These are phyloP conservation scores for Ormyrus rosae DNA, from an alignment of 2,888 invertebrate genomes.

Conservation along the genomic window DNA sequence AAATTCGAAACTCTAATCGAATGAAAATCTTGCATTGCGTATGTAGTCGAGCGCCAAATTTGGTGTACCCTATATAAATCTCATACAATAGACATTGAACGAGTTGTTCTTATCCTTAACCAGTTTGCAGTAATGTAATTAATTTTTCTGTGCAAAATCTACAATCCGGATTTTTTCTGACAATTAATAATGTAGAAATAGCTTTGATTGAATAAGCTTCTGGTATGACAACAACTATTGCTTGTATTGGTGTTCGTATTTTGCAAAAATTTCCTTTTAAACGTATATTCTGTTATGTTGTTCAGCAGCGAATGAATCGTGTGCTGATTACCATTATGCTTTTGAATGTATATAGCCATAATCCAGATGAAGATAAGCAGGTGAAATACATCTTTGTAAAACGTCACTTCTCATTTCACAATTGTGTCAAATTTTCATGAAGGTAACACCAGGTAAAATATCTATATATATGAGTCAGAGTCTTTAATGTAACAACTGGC, in stretches of 20 bases:
- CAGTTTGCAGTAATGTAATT: constrained; percentile 18
- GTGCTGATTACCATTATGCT: constrained; percentile 22
- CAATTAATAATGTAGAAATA: constrained; percentile 46
- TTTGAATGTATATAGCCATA: constrained; percentile 42
- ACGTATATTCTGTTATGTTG: constrained; percentile 13
- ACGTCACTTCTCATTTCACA: constrained; percentile 21
- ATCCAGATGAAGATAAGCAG: constrained; percentile 23
- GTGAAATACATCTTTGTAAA: constrained; percentile 14
- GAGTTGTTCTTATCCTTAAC: constrained; percentile 8
- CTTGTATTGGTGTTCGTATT: constrained; percentile 17
- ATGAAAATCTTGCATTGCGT: constrained; percentile 33
- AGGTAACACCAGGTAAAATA: constrained; percentile 30
- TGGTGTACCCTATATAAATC: constrained; percentile 53
- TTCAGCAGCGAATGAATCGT: constrained; percentile 20
- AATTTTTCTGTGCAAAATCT: constrained; percentile 53
- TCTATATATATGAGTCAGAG: constrained; percentile 30
- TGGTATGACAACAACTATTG: constrained; percentile 43
- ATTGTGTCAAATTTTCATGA: constrained; percentile 31
- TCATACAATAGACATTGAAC: constrained; percentile 29
- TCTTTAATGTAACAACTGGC: constrained; percentile 48
- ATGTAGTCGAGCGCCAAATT: constrained; percentile 35
- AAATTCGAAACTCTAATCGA: constrained; percentile 43
- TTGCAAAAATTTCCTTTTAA: constrained; percentile 21
- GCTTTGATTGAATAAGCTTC: constrained; percentile 40
- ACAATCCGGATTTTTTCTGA: constrained; percentile 26